Conservation (phyloP, 2,113 vertebrate species). For the Corapipo altera region DNA sequence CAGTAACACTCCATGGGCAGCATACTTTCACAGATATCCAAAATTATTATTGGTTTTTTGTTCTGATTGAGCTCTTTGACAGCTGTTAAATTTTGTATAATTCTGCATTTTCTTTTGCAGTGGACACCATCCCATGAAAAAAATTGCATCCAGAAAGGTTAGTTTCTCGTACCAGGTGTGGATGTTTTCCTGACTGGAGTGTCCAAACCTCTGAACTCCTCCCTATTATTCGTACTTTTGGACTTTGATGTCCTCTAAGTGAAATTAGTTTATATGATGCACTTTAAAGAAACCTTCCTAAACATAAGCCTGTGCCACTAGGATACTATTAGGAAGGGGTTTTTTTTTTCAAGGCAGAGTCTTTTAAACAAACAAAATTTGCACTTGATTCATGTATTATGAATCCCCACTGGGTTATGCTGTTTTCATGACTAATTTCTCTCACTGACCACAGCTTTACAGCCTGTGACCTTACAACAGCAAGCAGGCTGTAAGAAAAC, state of each 20-base stretch:
- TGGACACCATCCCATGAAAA: neutral
- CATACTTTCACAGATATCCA: neutral
- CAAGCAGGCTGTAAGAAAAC: conserved; percentile 69
- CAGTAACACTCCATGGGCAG: neutral
- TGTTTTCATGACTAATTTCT: conserved; percentile 79
- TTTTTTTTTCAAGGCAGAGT: conserved; percentile 21
- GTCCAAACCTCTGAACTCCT: neutral
- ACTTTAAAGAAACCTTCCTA: neutral
- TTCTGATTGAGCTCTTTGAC: neutral
- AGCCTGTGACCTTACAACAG: conserved; percentile 71
- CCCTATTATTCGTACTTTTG: neutral
- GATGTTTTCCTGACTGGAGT: neutral
- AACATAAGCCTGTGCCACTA: neutral
- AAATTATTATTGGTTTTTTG: neutral
- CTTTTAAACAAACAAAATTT: conserved; percentile 67
- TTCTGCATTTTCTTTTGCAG: neutral
- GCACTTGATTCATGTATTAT: conserved; percentile 52
- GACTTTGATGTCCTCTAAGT: neutral
- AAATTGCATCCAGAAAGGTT: neutral
- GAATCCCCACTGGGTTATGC: conserved; percentile 61
- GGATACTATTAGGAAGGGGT: neutral
- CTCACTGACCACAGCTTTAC: conserved; percentile 66
- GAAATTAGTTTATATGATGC: neutral
- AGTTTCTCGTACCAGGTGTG: neutral
- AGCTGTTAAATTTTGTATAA: neutral